Percentiles rank a stretch among this genome's conserved stretches.
phyloP scores from a whole-genome alignment of 2,113 vertebrate genomes.

The Prionailurus bengalensis region DNA sequence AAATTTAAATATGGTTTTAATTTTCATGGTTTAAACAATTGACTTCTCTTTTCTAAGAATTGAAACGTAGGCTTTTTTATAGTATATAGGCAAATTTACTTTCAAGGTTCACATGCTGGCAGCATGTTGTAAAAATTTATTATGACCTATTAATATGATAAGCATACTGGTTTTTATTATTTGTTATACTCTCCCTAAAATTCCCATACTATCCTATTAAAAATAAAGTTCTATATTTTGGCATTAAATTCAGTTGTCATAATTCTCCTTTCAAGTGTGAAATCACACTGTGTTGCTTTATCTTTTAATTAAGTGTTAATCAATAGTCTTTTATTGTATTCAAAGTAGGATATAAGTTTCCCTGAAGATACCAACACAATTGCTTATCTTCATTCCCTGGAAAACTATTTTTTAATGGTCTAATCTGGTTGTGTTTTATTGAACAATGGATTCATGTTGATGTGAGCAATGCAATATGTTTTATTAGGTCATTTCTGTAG shows the following conservation, averaged over 20 bases:
- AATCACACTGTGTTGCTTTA: constrained; percentile 57
- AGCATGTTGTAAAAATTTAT: constrained; percentile 74
- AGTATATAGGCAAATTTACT: constrained; percentile 75
- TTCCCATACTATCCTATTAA: constrained; percentile 53
- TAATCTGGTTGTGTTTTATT: constrained; percentile 47
- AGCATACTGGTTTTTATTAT: constrained; percentile 69
- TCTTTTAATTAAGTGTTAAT: constrained; percentile 75
- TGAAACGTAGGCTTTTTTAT: constrained; percentile 61
- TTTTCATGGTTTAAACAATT: constrained; percentile 56
- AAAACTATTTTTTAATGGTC: constrained; percentile 57
- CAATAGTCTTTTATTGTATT: constrained; percentile 64
- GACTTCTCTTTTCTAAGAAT: constrained; percentile 43
- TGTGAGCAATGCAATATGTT: constrained; percentile 40
- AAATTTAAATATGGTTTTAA: constrained; percentile 65
- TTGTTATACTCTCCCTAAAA: constrained; percentile 53
- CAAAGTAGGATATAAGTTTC: constrained; percentile 37
- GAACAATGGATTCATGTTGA: constrained; percentile 5
- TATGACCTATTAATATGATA: constrained; percentile 71
- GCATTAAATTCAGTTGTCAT: constrained; percentile 66
- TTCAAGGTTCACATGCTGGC: constrained; percentile 66
- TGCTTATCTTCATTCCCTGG: constrained; percentile 36
- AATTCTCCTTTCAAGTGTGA: constrained; percentile 72
- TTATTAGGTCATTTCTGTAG: constrained; percentile 63
- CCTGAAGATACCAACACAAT: constrained; percentile 43
- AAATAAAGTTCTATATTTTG: constrained; percentile 69